phyloP scores from a whole-genome alignment of 2,113 vertebrate genomes.

The Chaetodon trifascialis region DNA sequence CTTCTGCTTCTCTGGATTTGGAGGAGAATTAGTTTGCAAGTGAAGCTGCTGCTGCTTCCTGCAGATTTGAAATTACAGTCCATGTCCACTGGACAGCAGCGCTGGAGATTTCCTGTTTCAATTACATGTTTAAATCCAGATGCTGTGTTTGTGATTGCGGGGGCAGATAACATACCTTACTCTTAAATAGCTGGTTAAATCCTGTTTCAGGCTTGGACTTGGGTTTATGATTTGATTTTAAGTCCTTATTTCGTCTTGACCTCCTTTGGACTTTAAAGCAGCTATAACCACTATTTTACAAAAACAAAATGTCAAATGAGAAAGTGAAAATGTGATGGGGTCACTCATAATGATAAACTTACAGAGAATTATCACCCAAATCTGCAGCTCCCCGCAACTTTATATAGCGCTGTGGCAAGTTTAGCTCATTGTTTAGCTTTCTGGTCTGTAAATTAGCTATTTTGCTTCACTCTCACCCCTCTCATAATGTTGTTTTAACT shows the following conservation, averaged over 20 bases:
- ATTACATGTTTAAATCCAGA: slow-evolving; percentile 1
- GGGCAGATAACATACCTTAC: background rate
- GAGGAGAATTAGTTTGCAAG: background rate
- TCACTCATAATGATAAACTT: background rate
- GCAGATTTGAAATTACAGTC: background rate
- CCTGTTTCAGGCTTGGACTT: background rate
- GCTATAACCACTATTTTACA: background rate
- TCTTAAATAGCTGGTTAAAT: background rate
- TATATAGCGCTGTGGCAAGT: background rate
- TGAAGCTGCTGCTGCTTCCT: background rate
- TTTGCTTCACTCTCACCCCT: background rate
- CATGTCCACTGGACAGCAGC: background rate
- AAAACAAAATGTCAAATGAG: background rate
- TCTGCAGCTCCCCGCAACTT: background rate
- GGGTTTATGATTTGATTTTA: background rate
- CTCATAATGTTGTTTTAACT: background rate
- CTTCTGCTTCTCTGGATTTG: slow-evolving; percentile 1
- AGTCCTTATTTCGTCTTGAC: background rate
- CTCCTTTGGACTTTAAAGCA: background rate
- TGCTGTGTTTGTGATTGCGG: background rate
- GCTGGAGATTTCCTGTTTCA: background rate
- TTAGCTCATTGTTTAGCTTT: background rate
- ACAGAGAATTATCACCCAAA: background rate
- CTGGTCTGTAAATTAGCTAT: accelerated
- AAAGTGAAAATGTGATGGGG: background rate